Conservation (phyloP, 2,797 vertebrate genomes). For the Hydrocynus forskahlii region DNA sequence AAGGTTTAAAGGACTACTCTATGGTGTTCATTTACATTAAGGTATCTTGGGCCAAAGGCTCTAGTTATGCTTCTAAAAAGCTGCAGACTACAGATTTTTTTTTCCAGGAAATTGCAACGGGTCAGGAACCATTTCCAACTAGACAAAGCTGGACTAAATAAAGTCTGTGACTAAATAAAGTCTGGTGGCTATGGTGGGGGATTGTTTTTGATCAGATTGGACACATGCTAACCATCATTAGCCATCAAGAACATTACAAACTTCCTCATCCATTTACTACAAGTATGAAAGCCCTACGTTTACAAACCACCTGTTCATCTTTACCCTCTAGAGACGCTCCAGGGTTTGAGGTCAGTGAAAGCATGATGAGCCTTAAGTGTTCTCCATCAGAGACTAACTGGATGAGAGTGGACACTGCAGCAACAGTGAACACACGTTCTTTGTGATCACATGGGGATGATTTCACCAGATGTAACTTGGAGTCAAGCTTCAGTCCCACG, state of each 20-base stretch:
- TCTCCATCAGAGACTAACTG: background rate
- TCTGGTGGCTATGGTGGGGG: background rate
- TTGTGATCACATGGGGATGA: conserved; percentile 61
- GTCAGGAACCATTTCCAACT: background rate
- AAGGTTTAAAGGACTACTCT: background rate
- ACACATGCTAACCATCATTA: background rate
- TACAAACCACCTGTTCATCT: conserved; percentile 6
- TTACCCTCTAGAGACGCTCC: background rate
- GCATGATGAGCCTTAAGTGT: background rate
- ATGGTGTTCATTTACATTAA: background rate
- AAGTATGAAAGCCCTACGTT: background rate
- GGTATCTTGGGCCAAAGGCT: background rate
- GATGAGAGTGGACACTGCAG: background rate
- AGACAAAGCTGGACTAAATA: background rate
- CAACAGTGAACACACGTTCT: conserved; percentile 9
- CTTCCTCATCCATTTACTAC: background rate
- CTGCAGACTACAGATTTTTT: background rate
- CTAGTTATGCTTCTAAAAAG: background rate
- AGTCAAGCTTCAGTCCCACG: background rate
- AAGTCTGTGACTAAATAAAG: background rate
- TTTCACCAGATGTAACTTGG: conserved; percentile 49
- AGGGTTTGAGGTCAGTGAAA: conserved; percentile 4
- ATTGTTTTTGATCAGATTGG: background rate
- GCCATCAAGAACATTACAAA: background rate
- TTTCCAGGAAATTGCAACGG: too few relatives aligned